Percentiles rank a stretch among this genome's conserved stretches.
phyloP scores from a whole-genome alignment of 2,113 vertebrate species.

The Psephotus haematonotus region DNA sequence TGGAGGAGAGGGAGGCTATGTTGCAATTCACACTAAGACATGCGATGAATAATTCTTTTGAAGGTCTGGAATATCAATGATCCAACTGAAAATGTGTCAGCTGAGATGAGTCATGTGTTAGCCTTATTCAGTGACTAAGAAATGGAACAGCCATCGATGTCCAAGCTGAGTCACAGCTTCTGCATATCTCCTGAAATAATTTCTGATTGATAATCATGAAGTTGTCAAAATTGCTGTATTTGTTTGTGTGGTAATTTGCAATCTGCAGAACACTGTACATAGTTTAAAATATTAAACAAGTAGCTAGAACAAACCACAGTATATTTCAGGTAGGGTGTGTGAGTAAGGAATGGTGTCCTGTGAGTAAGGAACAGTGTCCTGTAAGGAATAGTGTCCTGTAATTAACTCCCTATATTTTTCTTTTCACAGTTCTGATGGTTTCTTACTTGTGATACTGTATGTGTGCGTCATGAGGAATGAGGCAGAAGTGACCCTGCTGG shows the following conservation, averaged over 20 bases:
- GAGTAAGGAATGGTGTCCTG: neutral
- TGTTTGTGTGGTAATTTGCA: neutral
- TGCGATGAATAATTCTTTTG: conserved; percentile 19
- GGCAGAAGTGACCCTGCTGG: conserved; percentile 11
- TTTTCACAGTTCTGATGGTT: neutral
- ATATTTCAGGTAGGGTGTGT: neutral
- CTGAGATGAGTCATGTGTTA: conserved; percentile 67
- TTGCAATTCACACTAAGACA: neutral
- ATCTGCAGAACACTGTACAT: neutral
- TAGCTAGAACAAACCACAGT: neutral
- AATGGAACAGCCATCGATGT: conserved; percentile 35
- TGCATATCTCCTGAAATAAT: conserved; percentile 15
- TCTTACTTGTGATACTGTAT: neutral
- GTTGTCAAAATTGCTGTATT: neutral
- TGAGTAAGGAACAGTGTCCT: neutral
- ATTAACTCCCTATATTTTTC: neutral
- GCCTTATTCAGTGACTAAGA: conserved; percentile 60
- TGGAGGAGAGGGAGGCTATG: neutral
- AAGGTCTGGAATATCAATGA: conserved; percentile 57
- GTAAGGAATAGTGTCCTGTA: neutral
- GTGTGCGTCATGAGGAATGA: neutral
- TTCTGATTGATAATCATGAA: conserved; percentile 30
- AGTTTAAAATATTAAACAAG: neutral
- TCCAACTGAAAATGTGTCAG: conserved; percentile 47
- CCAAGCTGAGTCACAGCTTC: conserved; percentile 59